These are phyloP conservation scores for Halichondria panicea DNA, from an alignment of 37 sponge, comb jelly and placozoan species.

Conservation along the genomic window DNA sequence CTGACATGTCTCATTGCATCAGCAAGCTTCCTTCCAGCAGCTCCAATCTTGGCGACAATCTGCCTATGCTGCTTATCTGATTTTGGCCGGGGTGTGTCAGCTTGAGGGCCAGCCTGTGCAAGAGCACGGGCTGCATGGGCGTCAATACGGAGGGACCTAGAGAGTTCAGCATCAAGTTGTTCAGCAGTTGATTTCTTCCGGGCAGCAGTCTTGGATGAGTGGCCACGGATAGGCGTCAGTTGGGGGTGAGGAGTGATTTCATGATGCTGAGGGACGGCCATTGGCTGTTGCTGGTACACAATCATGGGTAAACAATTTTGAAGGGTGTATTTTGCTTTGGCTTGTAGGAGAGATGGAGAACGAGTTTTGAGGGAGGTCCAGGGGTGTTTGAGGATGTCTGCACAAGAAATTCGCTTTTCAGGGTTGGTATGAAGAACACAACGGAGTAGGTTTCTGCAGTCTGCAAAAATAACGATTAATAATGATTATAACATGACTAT, in stretches of 20 bases:
- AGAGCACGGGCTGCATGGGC: no score
- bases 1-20: slow-evolving; percentile 24
- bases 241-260: no score
- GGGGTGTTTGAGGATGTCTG: not conserved
- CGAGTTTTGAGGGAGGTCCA: slow-evolving; percentile 31
- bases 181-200: no score
- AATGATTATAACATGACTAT: not conserved
- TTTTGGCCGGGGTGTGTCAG: no score
- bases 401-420: not conserved
- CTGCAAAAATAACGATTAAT: slow-evolving; percentile 8
- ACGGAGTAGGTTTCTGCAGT: slow-evolving; percentile 27
- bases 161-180: no score
- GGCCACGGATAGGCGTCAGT: no score
- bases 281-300: no score
- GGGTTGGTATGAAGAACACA: slow-evolving; percentile 16
- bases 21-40: slow-evolving; percentile 30
- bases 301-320: slow-evolving; percentile 46
- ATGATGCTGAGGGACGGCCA: no score
- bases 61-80: slow-evolving; percentile 8
- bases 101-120: not conserved
- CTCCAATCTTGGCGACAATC: slow-evolving; percentile 23
- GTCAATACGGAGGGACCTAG: no score
- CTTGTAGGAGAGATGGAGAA: slow-evolving; percentile 1
- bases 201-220: no score
- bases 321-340: slow-evolving; percentile 38